phyloP scores from a whole-genome alignment of 2,888 invertebrate species.

The Drosophila histrio region DNA sequence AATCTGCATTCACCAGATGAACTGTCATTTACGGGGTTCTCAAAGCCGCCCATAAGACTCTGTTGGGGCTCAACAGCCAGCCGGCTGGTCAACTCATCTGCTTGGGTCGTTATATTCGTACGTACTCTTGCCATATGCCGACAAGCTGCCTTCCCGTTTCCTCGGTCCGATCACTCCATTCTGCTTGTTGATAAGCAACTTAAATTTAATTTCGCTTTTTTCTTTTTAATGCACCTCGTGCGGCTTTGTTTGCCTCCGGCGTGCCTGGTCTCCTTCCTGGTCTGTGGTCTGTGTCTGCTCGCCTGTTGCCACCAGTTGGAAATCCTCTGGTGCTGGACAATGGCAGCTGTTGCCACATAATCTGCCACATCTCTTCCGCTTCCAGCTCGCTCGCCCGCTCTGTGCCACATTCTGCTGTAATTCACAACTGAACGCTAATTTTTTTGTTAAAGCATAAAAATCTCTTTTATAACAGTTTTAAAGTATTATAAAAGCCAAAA shows the following conservation, averaged over 20 bases:
- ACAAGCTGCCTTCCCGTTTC: background rate
- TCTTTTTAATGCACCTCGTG: slow-evolving; percentile 33
- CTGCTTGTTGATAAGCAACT: slow-evolving; percentile 29
- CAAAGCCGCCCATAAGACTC: background rate
- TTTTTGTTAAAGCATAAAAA: slow-evolving; percentile 42
- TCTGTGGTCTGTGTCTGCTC: slow-evolving; percentile 2
- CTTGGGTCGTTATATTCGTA: background rate
- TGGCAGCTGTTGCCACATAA: slow-evolving; percentile 67
- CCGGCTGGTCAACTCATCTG: slow-evolving; percentile 2
- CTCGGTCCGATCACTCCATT: slow-evolving; percentile 6
- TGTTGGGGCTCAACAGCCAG: background rate
- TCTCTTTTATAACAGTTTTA: slow-evolving; percentile 21
- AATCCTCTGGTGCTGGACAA: slow-evolving; percentile 57
- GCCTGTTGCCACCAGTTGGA: slow-evolving; percentile 39
- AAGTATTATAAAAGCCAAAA: slow-evolving; percentile 14
- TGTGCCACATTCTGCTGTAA: background rate
- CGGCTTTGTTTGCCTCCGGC: slow-evolving; percentile 8
- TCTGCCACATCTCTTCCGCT: slow-evolving; percentile 20
- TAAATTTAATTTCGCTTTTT: slow-evolving; percentile 42
- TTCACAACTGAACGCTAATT: slow-evolving; percentile 49
- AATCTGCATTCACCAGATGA: slow-evolving; percentile 7
- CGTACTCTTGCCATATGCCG: slow-evolving; percentile 20
- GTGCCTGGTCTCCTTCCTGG: background rate
- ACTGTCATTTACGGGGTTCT: background rate
- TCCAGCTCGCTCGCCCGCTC: no score